A percentile compares a stretch with the other conserved stretches of the same genome.
These are phyloP conservation scores for Lycodopsis pacificus DNA, from an alignment of 2,797 vertebrate species.

Conservation along the genomic window DNA sequence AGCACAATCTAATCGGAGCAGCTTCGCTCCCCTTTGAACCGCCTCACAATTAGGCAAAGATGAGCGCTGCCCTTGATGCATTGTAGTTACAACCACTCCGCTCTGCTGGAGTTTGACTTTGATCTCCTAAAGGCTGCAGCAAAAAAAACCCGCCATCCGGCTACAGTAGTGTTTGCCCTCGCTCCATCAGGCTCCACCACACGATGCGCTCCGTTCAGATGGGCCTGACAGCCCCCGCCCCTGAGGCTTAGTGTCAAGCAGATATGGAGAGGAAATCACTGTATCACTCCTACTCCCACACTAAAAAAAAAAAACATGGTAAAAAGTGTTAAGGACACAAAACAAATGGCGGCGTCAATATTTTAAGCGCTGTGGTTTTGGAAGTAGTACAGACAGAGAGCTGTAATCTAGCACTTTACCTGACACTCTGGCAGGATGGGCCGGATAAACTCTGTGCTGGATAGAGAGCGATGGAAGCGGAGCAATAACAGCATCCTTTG, in stretches of 20 bases:
- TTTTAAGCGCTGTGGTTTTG: slow-evolving; percentile 44
- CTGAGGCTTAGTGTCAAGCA: slow-evolving; percentile 35
- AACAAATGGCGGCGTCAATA: slow-evolving; percentile 55
- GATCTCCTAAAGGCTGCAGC: slow-evolving; percentile 58
- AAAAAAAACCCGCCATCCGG: neutral
- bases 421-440: slow-evolving; percentile 55
- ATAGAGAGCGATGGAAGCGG: slow-evolving; percentile 40
- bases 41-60: slow-evolving; percentile 59
- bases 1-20: slow-evolving; percentile 67
- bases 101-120: slow-evolving; percentile 66
- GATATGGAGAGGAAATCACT: slow-evolving; percentile 38
- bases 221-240: slow-evolving; percentile 22
- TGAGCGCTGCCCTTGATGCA: slow-evolving; percentile 49
- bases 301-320: neutral
- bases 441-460: slow-evolving; percentile 35
- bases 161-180: neutral
- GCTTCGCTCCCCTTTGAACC: slow-evolving; percentile 63
- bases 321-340: slow-evolving; percentile 30
- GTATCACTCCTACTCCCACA: slow-evolving; percentile 11
- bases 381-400: slow-evolving; percentile 35
- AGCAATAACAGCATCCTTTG: slow-evolving; percentile 68
- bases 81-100: slow-evolving; percentile 57
- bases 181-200: slow-evolving; percentile 27
- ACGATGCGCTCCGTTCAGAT: slow-evolving; percentile 32
- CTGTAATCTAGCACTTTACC: slow-evolving; percentile 67